phyloP scores from a whole-genome alignment of 37 sponge, comb jelly and placozoan genomes.

The Halisarca cf. caerulea region DNA sequence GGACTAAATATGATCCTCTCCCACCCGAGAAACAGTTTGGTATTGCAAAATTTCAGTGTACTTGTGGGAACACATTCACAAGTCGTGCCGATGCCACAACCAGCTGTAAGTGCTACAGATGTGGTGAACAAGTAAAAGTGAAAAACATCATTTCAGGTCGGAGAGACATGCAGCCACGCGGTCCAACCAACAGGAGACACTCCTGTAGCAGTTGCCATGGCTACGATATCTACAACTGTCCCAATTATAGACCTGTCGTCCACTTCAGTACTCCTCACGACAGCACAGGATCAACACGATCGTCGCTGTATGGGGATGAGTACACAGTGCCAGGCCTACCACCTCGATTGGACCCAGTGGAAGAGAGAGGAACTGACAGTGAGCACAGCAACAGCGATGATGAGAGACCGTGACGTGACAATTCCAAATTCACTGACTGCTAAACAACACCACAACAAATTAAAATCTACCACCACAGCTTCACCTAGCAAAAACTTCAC shows the following conservation, averaged over 20 bases:
- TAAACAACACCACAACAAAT: too few species aligned
- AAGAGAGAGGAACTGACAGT: too few species aligned
- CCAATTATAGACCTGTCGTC: slow-evolving; percentile 11
- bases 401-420: too few species aligned
- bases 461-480: too few species aligned
- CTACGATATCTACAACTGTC: slow-evolving; percentile 3
- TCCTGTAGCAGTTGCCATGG: slow-evolving; percentile 49
- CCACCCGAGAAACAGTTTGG: slow-evolving; percentile 40
- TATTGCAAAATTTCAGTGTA: slow-evolving; percentile 24
- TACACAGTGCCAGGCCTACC: not conserved
- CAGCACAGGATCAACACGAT: slow-evolving; percentile 3
- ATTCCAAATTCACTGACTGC: too few species aligned
- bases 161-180: not conserved
- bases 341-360: not conserved
- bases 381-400: too few species aligned
- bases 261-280: not conserved
- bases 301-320: not conserved
- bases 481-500: too few species aligned
- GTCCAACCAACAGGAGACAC: slow-evolving; percentile 25
- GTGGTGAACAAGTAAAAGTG: not conserved
- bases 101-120: not conserved
- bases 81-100: not conserved
- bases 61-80: slow-evolving; percentile 21
- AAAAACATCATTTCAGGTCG: not conserved
- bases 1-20: slow-evolving; percentile 36